Evolutionary conservation across 2,113 vertebrate species (phyloP).

Genomic region (Calidris pygmaea): DNA sequence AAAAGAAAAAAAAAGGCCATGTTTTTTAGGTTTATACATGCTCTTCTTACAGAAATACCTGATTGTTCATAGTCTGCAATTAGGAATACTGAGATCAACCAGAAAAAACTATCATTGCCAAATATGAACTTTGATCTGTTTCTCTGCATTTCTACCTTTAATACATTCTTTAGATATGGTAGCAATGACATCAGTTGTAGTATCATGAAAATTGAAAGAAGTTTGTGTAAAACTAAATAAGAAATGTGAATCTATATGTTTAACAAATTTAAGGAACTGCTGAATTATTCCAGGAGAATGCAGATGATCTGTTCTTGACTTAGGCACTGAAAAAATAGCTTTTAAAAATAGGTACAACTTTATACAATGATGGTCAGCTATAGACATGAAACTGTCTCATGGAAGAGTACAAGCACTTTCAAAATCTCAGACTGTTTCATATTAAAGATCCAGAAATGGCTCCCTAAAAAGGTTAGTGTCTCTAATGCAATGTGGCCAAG

Average conservation of each 20-base stretch:
- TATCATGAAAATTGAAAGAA: not conserved
- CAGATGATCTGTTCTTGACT: not conserved
- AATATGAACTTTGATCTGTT: not conserved
- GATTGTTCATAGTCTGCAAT: not conserved
- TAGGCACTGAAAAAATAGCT: not conserved
- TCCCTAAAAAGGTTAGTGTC: not conserved
- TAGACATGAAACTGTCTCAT: not conserved
- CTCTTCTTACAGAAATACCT: not conserved
- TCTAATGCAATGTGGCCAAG: not conserved
- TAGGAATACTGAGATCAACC: not conserved
- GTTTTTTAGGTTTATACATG: not conserved
- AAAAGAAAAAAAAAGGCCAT: not conserved
- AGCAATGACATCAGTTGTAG: not conserved
- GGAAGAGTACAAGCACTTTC: not conserved
- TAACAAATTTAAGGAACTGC: not conserved
- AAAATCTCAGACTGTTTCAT: not conserved
- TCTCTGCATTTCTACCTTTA: not conserved
- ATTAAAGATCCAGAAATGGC: not conserved
- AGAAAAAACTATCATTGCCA: not conserved
- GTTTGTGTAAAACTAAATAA: not conserved
- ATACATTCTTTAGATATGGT: not conserved
- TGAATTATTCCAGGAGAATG: not conserved
- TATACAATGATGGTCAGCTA: not conserved
- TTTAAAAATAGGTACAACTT: not conserved
- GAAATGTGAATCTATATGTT: not conserved